phyloP scores from a whole-genome alignment of 2,888 invertebrate genomes.

The Leucozona laternaria region DNA sequence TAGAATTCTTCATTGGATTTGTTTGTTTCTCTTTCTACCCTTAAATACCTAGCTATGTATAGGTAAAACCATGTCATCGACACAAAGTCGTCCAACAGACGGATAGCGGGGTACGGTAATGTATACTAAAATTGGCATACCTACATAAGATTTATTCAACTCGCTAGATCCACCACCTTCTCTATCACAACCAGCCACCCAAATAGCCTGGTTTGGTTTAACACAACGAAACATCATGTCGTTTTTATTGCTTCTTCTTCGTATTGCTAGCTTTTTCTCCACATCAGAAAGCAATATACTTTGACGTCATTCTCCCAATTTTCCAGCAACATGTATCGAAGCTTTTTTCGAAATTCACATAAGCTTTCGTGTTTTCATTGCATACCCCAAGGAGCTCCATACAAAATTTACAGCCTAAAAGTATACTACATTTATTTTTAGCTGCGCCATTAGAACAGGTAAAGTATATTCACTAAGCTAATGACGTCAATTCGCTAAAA shows the following conservation, averaged over 20 bases:
- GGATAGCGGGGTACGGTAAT: constrained; percentile 34
- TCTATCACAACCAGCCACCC: constrained; percentile 52
- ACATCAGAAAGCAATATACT: not conserved
- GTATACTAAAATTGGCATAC: constrained; percentile 58
- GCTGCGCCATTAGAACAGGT: not conserved
- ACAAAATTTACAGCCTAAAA: constrained; percentile 18
- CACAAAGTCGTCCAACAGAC: constrained; percentile 24
- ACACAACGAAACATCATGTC: not conserved
- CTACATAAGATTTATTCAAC: constrained; percentile 73
- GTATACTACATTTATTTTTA: constrained; percentile 56
- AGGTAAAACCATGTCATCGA: constrained; percentile 47
- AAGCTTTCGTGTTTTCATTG: constrained; percentile 55
- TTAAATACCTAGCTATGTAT: constrained; percentile 30
- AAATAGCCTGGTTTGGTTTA: constrained; percentile 46
- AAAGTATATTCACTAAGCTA: constrained; percentile 42
- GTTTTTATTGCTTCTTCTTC: constrained; percentile 11
- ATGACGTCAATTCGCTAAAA: constrained; percentile 63
- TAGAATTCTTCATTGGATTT: constrained; percentile 35
- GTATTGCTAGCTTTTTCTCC: not conserved
- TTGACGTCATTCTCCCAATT: constrained; percentile 56
- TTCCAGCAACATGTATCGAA: constrained; percentile 57
- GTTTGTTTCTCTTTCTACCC: constrained; percentile 70
- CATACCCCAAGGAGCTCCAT: constrained; percentile 16
- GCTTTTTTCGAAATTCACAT: constrained; percentile 54
- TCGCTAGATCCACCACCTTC: constrained; percentile 54